Evolutionary conservation across 2,888 invertebrate species (phyloP).

Genomic region (Eristalinus sepulchralis): DNA sequence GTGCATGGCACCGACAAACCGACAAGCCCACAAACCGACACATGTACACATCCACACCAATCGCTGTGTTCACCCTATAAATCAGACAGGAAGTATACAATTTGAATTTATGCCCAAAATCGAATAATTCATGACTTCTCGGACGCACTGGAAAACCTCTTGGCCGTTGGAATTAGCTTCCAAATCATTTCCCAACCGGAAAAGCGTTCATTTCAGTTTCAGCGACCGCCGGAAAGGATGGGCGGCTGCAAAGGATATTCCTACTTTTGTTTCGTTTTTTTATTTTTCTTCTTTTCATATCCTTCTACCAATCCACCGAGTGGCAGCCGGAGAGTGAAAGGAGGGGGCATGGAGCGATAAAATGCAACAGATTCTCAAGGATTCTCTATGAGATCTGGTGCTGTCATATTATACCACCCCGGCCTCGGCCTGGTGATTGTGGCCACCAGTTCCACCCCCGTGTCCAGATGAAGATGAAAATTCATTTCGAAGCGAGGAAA

Average conservation of each 20-base stretch:
- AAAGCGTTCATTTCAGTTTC: slow-evolving; percentile 42
- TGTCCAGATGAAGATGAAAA: slow-evolving; percentile 53
- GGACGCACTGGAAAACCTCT: slow-evolving; percentile 29
- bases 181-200: slow-evolving; percentile 61
- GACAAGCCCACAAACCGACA: background rate
- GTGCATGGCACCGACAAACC: background rate
- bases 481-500: slow-evolving; percentile 62
- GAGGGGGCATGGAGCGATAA: slow-evolving; percentile 38
- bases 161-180: slow-evolving; percentile 60
- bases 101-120: slow-evolving; percentile 68
- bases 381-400: slow-evolving; percentile 42
- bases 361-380: slow-evolving; percentile 65
- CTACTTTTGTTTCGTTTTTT: slow-evolving; percentile 33
- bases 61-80: slow-evolving; percentile 52
- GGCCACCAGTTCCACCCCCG: background rate
- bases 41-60: slow-evolving; percentile 1
- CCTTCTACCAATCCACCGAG: background rate
- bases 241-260: slow-evolving; percentile 42
- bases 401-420: slow-evolving; percentile 36
- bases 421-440: background rate
- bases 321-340: background rate
- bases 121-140: slow-evolving; percentile 69
- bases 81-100: slow-evolving; percentile 57
- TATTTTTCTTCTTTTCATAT: no score
- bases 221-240: background rate